These are phyloP conservation scores for Gnathonemus longibarbis DNA, from an alignment of 2,113 vertebrate species.

Conservation along the genomic window DNA sequence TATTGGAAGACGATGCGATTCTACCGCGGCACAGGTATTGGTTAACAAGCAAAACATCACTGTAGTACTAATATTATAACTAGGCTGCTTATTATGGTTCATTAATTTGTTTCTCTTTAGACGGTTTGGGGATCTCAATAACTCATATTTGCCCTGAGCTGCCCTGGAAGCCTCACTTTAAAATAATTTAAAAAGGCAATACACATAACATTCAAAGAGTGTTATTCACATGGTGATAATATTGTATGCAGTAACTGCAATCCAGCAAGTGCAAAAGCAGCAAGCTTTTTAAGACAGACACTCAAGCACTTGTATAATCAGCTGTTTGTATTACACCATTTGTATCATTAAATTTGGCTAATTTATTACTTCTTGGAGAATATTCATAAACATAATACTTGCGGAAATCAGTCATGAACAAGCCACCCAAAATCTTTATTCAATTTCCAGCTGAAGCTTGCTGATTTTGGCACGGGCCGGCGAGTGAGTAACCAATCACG, in stretches of 20 bases:
- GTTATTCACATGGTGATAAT: not conserved
- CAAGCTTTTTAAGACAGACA: not conserved
- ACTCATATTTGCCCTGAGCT: not conserved
- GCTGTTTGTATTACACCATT: not conserved
- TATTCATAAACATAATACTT: not conserved
- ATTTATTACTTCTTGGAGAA: not conserved
- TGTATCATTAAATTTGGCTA: not conserved
- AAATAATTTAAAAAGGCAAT: not conserved
- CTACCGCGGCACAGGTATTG: not conserved
- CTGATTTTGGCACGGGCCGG: not conserved
- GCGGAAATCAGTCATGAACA: not conserved
- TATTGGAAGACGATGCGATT: not conserved
- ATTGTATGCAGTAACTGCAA: not conserved
- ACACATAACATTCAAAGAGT: not conserved
- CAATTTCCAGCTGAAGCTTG: conserved; percentile 2
- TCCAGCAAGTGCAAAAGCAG: not conserved
- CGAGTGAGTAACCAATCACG: not conserved
- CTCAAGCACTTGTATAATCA: not conserved
- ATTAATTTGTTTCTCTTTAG: not conserved
- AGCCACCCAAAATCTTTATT: not conserved
- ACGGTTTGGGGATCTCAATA: not conserved
- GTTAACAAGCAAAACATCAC: not conserved
- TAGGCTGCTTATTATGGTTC: not conserved
- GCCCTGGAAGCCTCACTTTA: not conserved
- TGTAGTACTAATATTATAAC: not conserved